Conservation (phyloP, 1,140 invertebrate species). For the Heliconius melpomene region DNA sequence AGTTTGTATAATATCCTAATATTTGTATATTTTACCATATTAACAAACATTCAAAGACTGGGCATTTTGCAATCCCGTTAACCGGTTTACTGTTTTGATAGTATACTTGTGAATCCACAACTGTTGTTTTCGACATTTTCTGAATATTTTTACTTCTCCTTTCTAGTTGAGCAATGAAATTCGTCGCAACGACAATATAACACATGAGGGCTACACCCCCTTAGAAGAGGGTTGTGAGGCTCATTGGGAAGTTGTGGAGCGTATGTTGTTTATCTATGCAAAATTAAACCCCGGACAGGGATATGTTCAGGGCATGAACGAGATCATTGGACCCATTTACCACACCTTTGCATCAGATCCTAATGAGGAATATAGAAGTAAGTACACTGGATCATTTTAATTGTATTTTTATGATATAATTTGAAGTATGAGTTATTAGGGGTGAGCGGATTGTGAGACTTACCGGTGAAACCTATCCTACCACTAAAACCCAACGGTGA, state of each 20-base stretch:
- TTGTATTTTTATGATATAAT: too few species aligned
- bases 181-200: slow-evolving; percentile 53
- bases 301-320: slow-evolving; percentile 99
- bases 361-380: slow-evolving; percentile 90
- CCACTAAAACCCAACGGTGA: too few species aligned
- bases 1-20: background rate
- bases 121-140: too few species aligned
- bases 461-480: too few species aligned
- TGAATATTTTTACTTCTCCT: background rate
- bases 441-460: too few species aligned
- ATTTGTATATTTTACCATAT: background rate
- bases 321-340: slow-evolving; percentile 99
- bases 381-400: slow-evolving; percentile 40
- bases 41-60: background rate
- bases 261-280: slow-evolving; percentile 98
- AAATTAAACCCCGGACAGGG: slow-evolving; percentile 98
- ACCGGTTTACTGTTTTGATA: too few species aligned
- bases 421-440: too few species aligned
- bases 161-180: slow-evolving; percentile 64
- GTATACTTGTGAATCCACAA: too few species aligned
- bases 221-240: slow-evolving; percentile 92
- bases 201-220: slow-evolving; percentile 86
- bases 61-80: background rate
- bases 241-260: slow-evolving; percentile 98
- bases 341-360: slow-evolving; percentile 97